Evolutionary conservation across 2,113 vertebrate species (phyloP).

Genomic region (Anhinga rufa): DNA sequence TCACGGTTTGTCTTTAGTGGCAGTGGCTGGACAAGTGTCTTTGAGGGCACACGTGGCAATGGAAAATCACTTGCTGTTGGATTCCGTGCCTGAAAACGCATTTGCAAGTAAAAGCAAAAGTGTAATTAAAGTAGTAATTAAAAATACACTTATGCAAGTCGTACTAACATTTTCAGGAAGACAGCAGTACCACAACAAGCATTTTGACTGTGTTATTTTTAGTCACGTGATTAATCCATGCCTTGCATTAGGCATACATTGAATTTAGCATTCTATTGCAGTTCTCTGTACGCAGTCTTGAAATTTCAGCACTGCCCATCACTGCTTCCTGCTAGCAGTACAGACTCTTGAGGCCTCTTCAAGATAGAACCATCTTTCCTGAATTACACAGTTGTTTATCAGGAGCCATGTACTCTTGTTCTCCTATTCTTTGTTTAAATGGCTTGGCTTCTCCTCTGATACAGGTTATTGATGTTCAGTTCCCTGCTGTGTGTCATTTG

Average conservation of each 20-base stretch:
- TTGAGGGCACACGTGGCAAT: background rate
- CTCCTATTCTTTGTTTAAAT: background rate
- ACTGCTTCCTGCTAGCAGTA: background rate
- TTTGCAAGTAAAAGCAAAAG: slow-evolving; percentile 7
- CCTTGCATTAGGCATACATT: background rate
- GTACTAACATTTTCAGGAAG: background rate
- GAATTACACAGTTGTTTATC: background rate
- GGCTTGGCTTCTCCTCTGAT: background rate
- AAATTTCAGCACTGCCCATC: background rate
- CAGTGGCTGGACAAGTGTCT: background rate
- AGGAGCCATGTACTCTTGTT: background rate
- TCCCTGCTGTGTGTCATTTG: background rate
- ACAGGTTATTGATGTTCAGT: background rate
- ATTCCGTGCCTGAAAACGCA: background rate
- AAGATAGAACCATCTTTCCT: background rate
- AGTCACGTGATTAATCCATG: background rate
- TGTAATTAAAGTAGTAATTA: background rate
- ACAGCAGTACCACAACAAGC: background rate
- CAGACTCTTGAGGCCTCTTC: background rate
- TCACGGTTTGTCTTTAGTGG: background rate
- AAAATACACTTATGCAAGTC: background rate
- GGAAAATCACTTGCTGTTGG: background rate
- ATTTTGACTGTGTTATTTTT: background rate
- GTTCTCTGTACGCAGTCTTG: background rate
- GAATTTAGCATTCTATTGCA: background rate